These are phyloP conservation scores for Melanaphis sacchari DNA, from an alignment of 1,140 invertebrate species.

Conservation along the genomic window DNA sequence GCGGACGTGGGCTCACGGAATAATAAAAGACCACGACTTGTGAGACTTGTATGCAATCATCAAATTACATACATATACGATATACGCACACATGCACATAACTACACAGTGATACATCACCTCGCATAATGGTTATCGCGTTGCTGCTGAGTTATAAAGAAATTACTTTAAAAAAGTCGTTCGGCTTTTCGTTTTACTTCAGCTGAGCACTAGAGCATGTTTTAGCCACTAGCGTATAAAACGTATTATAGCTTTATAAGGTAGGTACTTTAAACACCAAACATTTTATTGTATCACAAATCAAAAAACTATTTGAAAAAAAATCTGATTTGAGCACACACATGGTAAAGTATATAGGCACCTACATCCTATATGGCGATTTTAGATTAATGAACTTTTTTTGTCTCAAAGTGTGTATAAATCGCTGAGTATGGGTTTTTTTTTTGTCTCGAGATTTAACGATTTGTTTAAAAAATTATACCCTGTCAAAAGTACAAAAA, in stretches of 20 bases:
- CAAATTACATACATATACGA: too few relatives aligned
- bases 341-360: too few relatives aligned
- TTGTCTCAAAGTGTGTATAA: background rate
- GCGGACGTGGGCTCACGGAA: background rate
- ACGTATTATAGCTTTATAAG: background rate
- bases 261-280: background rate
- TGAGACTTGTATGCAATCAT: background rate
- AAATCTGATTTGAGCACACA: background rate
- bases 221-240: background rate
- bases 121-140: background rate
- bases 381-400: background rate
- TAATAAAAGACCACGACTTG: background rate
- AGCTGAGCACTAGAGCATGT: too few relatives aligned
- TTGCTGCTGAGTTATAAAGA: background rate
- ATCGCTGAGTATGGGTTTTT: background rate
- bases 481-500: background rate
- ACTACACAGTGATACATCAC: background rate
- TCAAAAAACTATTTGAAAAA: background rate
- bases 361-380: background rate
- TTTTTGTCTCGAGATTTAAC: background rate
- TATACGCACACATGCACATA: background rate
- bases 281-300: background rate
- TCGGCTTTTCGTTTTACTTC: background rate
- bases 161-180: constrained; percentile 7
- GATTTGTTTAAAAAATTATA: background rate